A percentile compares a stretch with the other conserved stretches of the same genome.
Conservation (phyloP, 2,888 invertebrate genomes). For the Ichneumon xanthorius region DNA sequence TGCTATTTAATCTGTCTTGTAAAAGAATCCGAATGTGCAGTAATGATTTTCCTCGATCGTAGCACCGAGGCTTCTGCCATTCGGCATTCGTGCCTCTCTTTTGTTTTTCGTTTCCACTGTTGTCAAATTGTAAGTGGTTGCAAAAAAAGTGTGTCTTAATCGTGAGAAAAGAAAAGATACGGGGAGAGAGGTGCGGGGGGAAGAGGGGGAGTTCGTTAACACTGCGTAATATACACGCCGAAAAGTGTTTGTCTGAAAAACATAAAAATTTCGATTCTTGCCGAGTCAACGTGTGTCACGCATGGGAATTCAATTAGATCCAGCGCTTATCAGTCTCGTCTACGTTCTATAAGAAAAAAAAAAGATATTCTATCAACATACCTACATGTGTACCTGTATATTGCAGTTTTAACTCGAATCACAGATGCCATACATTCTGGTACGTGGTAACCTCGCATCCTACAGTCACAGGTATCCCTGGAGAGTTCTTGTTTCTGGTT, state of each 20-base stretch:
- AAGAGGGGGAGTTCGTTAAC: conserved; percentile 7
- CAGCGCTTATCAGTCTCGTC: background rate
- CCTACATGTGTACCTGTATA: conserved; percentile 63
- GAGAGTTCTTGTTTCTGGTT: conserved; percentile 94
- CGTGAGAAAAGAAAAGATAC: background rate
- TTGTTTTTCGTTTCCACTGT: background rate
- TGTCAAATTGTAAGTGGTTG: background rate
- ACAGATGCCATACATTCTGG: conserved; percentile 95
- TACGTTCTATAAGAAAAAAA: conserved; percentile 6
- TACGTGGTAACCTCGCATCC: conserved; percentile 94
- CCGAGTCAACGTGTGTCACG: conserved; percentile 19
- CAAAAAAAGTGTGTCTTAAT: background rate
- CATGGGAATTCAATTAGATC: conserved; percentile 33
- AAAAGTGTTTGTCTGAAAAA: background rate
- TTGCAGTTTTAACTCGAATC: conserved; percentile 73
- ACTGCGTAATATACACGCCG: conserved; percentile 1
- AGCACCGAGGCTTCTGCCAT: conserved; percentile 4
- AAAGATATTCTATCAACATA: conserved; percentile 18
- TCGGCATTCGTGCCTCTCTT: conserved; percentile 16
- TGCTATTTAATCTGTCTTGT: conserved; percentile 27
- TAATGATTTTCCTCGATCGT: conserved; percentile 31
- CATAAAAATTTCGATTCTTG: conserved; percentile 12
- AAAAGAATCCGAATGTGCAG: conserved; percentile 42
- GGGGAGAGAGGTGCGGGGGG: background rate
- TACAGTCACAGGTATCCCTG: conserved; percentile 95